Base-by-base conservation (phyloP, 2,113 vertebrate genomes). In the Lanius collurio region DNA sequence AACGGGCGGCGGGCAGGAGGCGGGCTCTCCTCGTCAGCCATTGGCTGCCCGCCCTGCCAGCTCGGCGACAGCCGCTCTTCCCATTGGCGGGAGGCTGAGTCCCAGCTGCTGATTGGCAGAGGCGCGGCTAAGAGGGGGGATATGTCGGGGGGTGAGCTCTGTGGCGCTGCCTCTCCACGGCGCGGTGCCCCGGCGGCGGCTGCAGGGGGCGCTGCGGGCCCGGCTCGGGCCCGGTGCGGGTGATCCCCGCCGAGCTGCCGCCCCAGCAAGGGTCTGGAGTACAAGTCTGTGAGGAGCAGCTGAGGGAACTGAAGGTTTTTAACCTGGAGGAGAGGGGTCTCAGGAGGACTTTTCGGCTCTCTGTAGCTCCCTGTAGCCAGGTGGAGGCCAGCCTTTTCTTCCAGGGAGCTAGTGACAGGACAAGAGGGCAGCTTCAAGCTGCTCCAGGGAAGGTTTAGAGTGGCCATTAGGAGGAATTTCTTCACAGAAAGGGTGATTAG, bases 71-170 rank as follows among this genome's bases (percentile, higher is more conserved):
- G 0, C 5, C 6, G 9, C 41, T 64, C 26, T 56, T 24, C 0
- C 46, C 19, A 85, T 92, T 91, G 91, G 94, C 3, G 15, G 1
- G 2, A 26, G 11, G 33, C 35, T 8, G 33, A 53, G 49, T 1
- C 0, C 6, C 17, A 16, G 30, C 37, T 68, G 52, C 9, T 69
- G 89, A 95, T 81, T 97, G 95, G 95, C 13, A 86, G 28, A 13
- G 4, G 1, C 1, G 2, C 9, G 5, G 56, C 0, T 0, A 11
- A 31, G 3, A 12, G 4, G 13, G 16, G 1, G 17, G n/a, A 35
- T 0, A 6, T 1, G 24, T 6, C 7, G 15, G 3, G 8, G 33
- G 28, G 16, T 7, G 35, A 4, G 2, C 7, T 2, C 8, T 3
- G 2, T 3, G 8, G 50, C 5, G 1, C 16, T 5, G 11, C 4